These are phyloP conservation scores for Pararge aegeria DNA, from an alignment of 1,140 invertebrate species.

Conservation along the genomic window DNA sequence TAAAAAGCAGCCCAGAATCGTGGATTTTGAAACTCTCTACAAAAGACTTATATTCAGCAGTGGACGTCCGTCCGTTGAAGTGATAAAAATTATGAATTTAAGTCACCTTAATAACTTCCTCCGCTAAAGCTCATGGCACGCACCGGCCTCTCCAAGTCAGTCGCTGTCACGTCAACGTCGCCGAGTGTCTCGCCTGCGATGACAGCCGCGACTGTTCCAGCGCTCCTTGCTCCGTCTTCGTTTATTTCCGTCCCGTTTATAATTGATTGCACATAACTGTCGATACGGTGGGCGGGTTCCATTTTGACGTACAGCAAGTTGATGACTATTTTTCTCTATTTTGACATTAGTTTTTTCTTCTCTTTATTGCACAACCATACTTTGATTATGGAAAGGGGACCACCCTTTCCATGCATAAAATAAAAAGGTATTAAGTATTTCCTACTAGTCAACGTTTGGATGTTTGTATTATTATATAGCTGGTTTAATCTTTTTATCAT, in stretches of 20 bases:
- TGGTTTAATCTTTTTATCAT: too few relatives aligned
- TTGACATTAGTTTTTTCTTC: neutral
- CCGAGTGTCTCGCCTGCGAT: conserved; percentile 50
- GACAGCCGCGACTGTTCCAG: conserved; percentile 59
- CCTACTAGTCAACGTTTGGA: too few relatives aligned
- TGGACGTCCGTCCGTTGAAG: too few relatives aligned
- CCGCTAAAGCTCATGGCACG: conserved; percentile 28
- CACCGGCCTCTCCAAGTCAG: conserved; percentile 33
- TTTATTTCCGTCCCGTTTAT: conserved; percentile 48
- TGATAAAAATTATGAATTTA: too few relatives aligned
- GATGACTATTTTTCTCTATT: neutral
- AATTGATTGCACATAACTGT: conserved; percentile 40
- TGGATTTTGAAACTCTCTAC: too few relatives aligned
- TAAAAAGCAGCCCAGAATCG: too few relatives aligned
- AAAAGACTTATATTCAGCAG: too few relatives aligned
- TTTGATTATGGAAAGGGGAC: too few relatives aligned
- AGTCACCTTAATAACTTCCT: neutral
- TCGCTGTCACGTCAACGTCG: conserved; percentile 51
- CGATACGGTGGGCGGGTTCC: conserved; percentile 19
- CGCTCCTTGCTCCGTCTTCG: conserved; percentile 43
- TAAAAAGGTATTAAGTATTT: too few relatives aligned
- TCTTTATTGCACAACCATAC: too few relatives aligned
- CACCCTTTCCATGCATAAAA: too few relatives aligned
- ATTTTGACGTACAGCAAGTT: conserved; percentile 7
- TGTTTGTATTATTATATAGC: too few relatives aligned